phyloP scores from a whole-genome alignment of 2,888 invertebrate species.

The Lobophora halterata region DNA sequence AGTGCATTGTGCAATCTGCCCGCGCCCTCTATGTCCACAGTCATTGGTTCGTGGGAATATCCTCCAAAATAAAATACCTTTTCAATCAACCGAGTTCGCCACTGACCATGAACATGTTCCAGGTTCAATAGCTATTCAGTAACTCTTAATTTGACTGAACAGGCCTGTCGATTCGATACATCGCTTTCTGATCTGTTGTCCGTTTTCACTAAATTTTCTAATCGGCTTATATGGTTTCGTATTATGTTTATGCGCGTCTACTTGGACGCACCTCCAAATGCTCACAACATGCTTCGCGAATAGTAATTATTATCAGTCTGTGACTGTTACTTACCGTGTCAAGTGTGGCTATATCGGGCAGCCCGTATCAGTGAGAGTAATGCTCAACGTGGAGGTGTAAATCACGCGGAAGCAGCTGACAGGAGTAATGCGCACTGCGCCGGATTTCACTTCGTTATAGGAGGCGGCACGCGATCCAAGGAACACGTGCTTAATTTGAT shows the following conservation, averaged over 20 bases:
- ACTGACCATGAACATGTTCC: constrained; percentile 18
- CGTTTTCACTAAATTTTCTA: constrained; percentile 21
- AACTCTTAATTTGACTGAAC: constrained; percentile 3
- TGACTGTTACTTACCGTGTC: too few species aligned
- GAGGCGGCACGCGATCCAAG: constrained; percentile 45
- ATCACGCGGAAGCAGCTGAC: constrained; percentile 46
- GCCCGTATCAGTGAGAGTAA: constrained; percentile 39
- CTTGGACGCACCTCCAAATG: constrained; percentile 30
- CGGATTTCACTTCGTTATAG: constrained; percentile 46
- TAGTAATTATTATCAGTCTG: constrained; percentile 28
- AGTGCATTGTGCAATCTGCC: constrained; percentile 55
- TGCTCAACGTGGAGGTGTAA: constrained; percentile 33
- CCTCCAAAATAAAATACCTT: constrained; percentile 16
- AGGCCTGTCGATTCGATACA: constrained; percentile 12
- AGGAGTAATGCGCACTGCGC: constrained; percentile 40
- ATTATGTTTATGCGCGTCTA: constrained; percentile 21
- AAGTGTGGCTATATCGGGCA: constrained; percentile 29
- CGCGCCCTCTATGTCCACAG: constrained; percentile 54
- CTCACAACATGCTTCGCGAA: constrained; percentile 26
- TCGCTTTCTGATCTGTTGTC: constrained; percentile 7
- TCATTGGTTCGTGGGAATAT: constrained; percentile 22
- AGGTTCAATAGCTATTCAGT: constrained; percentile 22
- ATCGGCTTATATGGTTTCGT: constrained; percentile 20
- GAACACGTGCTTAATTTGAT: constrained; percentile 29
- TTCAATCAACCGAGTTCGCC: constrained; percentile 5